phyloP scores from a whole-genome alignment of 2,797 vertebrate genomes.

The Glossophaga mutica region DNA sequence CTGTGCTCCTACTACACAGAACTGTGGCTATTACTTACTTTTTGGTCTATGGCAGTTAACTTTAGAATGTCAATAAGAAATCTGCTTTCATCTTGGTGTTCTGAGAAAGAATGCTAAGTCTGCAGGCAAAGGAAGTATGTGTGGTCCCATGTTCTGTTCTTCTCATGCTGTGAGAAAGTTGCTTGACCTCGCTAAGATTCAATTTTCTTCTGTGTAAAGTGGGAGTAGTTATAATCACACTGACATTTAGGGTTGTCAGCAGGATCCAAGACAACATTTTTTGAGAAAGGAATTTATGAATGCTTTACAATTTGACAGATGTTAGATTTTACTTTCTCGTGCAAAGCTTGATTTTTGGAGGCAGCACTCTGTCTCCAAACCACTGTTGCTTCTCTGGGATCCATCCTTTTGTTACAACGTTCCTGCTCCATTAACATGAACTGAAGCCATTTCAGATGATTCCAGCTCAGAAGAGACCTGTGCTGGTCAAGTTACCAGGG shows the following conservation, averaged over 20 bases:
- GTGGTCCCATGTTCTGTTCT: background rate
- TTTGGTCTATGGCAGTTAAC: background rate
- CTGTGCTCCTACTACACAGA: background rate
- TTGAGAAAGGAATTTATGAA: background rate
- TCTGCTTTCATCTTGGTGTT: too few species aligned
- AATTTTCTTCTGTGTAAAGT: background rate
- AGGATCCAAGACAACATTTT: background rate
- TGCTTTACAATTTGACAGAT: background rate
- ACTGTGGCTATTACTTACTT: background rate
- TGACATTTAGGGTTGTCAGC: background rate
- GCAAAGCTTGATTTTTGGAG: too few species aligned
- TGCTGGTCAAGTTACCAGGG: background rate
- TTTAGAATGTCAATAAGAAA: background rate
- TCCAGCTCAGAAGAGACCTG: background rate
- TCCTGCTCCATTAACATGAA: too few species aligned
- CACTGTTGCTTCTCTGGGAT: background rate
- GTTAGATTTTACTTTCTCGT: background rate
- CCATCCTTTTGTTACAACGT: background rate
- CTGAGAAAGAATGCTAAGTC: accelerated
- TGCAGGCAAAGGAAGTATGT: background rate
- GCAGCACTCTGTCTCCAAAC: background rate
- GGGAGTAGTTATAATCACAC: background rate
- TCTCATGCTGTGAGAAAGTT: background rate
- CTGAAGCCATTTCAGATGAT: background rate
- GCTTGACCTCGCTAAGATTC: background rate